Conservation (phyloP, 1,140 invertebrate species). For the Formica exsecta region DNA sequence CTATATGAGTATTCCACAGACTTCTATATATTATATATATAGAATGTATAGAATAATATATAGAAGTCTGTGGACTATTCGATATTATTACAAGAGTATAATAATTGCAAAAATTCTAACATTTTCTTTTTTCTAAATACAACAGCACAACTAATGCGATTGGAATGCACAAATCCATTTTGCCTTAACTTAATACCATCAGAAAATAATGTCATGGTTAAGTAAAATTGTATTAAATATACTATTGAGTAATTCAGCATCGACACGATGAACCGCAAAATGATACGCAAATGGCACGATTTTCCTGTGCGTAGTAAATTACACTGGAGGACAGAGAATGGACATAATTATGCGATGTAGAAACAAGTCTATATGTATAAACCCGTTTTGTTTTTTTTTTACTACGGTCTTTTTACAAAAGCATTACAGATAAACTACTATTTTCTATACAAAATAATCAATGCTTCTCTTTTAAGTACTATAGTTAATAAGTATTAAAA, state of each 20-base stretch:
- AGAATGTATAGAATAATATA: no score
- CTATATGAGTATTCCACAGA: neutral
- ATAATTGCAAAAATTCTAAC: constrained; percentile 7
- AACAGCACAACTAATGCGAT: neutral
- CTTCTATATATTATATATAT: no score
- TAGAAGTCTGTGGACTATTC: no score
- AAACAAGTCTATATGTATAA: neutral
- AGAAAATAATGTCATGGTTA: neutral
- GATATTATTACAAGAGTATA: neutral
- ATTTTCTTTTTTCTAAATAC: constrained; percentile 23
- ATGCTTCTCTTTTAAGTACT: constrained; percentile 4
- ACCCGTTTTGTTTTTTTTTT: neutral
- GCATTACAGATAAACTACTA: constrained; percentile 27
- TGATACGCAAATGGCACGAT: constrained; percentile 36
- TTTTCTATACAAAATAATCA: constrained; percentile 3
- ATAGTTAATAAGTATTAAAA: constrained; percentile 18
- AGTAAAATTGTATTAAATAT: constrained; percentile 4
- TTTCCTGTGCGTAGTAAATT: constrained; percentile 65
- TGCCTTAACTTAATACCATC: constrained; percentile 37
- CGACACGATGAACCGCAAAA: constrained; percentile 5
- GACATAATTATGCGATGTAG: neutral
- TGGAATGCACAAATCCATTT: constrained; percentile 54
- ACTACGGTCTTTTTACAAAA: neutral
- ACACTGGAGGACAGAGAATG: constrained; percentile 44
- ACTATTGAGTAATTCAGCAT: constrained; percentile 19